Evolutionary conservation across 37 sponge, comb jelly and placozoan genomes (phyloP), one percentile per base, ranked within the genome.

Genomic region (Cladorhizidae sp.): DNA sequence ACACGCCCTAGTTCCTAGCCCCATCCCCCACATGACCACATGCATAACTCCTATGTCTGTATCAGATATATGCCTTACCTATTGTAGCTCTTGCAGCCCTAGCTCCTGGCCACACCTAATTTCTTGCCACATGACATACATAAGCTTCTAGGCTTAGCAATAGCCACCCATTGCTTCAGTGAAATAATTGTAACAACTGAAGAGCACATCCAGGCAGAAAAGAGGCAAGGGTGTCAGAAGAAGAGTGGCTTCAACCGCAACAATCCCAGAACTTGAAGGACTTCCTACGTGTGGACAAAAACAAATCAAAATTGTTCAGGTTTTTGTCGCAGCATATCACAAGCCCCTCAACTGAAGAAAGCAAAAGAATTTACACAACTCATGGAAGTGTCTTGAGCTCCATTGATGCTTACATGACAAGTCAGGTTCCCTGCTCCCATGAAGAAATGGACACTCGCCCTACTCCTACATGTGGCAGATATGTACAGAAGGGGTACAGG

Each of bases 391-490:
- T 68, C 28, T 40, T 9, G 40, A 40, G 36, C 73, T 61, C 62
- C 25, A 22, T 61, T 69, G 69, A 65, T 79, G 80, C 67, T 62
- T 39, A 78, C 68, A 8, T 78, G 43, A 55, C 35, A 38, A 77
- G 61, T 40, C 78, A 61, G 3, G 78, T 59, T 41, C 69, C 69
- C n/a, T 81, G 83, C 74, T 68, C n/a, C 25, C 62, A 61, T 17
- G 62, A 75, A 64, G 84, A 83, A 59, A 69, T 76, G 9, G 84
- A 83, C 68, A 83, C 76, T 37, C 76, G 84, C n/a, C 39, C 45
- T 83, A 22, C 57, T 83, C 25, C 84, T 83, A 26, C 75, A 83
- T 74, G 84, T 28, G 11, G 68, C n/a, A n/a, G n/a, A n/a, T n/a
- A n/a, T n/a, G n/a, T n/a, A n/a, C n/a, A n/a, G n/a, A n/a, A n/a